A percentile compares a stretch with the other conserved stretches of the same genome.
phyloP scores from a whole-genome alignment of 1,140 invertebrate species.

The Thrips palmi region DNA sequence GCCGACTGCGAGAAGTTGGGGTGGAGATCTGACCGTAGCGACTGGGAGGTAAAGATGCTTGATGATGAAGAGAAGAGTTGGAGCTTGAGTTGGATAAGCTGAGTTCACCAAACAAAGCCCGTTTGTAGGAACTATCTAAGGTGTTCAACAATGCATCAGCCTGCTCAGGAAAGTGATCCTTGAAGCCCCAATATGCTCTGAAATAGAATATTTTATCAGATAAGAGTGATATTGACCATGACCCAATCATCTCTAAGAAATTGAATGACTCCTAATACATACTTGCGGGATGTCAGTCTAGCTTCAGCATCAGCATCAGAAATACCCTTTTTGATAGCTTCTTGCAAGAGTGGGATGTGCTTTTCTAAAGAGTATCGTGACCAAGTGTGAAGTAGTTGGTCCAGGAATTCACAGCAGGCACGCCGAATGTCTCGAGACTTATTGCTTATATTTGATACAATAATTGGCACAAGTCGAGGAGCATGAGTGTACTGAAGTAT shows the following conservation, averaged over 20 bases:
- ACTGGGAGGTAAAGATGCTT: too few species aligned
- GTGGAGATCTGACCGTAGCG: too few species aligned
- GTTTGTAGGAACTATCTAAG: conserved; percentile 69
- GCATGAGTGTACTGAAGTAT: conserved; percentile 77
- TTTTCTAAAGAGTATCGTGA: conserved; percentile 60
- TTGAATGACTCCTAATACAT: conserved; percentile 17
- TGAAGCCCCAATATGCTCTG: conserved; percentile 81
- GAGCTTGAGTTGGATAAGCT: conserved; percentile 22
- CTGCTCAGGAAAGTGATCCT: conserved; percentile 75
- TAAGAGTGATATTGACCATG: not conserved
- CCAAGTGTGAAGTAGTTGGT: conserved; percentile 72
- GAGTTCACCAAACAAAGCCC: conserved; percentile 50
- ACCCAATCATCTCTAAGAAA: conserved; percentile 20
- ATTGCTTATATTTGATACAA: conserved; percentile 58
- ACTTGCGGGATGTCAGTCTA: conserved; percentile 52
- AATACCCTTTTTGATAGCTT: conserved; percentile 75
- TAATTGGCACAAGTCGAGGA: conserved; percentile 66
- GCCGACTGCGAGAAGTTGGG: too few species aligned
- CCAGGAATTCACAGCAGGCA: conserved; percentile 65
- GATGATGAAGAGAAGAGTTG: too few species aligned
- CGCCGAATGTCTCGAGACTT: conserved; percentile 87
- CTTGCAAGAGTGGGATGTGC: conserved; percentile 54
- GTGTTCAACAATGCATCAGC: conserved; percentile 68
- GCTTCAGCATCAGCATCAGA: conserved; percentile 84
- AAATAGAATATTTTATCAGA: not conserved